Evolutionary conservation across 2,113 vertebrate genomes (phyloP).

Genomic region (Vireo altiloquus): DNA sequence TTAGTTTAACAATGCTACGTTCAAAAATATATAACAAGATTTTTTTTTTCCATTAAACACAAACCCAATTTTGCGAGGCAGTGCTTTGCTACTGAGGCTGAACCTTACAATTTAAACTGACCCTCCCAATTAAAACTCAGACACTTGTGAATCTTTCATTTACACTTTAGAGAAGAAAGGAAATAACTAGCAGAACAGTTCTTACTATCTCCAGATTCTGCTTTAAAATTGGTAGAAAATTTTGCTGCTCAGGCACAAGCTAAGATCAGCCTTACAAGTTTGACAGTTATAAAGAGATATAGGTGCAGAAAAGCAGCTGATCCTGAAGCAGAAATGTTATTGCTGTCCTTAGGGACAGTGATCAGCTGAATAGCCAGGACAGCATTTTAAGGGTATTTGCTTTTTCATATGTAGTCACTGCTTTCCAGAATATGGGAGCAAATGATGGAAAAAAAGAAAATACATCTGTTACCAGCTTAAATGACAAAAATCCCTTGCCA

Average conservation of each 20-base stretch:
- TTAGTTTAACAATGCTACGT: neutral
- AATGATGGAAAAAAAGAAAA: neutral
- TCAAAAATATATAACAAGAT: neutral
- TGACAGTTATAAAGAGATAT: neutral
- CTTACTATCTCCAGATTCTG: neutral
- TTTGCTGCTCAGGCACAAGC: neutral
- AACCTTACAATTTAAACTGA: neutral
- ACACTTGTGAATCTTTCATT: neutral
- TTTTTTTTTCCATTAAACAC: neutral
- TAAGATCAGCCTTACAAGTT: neutral
- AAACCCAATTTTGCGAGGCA: neutral
- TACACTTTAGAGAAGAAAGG: neutral
- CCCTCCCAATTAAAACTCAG: neutral
- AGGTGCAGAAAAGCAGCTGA: neutral
- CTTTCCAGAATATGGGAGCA: neutral
- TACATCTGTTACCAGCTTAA: neutral
- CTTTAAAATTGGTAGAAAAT: neutral
- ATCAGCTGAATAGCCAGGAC: neutral
- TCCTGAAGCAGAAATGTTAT: neutral
- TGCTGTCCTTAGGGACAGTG: neutral
- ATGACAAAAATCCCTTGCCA: neutral
- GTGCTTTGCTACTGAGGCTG: neutral
- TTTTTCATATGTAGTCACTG: neutral
- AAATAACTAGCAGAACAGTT: neutral
- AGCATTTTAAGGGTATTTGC: neutral